Percentiles rank a stretch among this genome's conserved stretches.
Evolutionary conservation across 2,797 vertebrate genomes (phyloP).

Genomic region (Karalla daura): DNA sequence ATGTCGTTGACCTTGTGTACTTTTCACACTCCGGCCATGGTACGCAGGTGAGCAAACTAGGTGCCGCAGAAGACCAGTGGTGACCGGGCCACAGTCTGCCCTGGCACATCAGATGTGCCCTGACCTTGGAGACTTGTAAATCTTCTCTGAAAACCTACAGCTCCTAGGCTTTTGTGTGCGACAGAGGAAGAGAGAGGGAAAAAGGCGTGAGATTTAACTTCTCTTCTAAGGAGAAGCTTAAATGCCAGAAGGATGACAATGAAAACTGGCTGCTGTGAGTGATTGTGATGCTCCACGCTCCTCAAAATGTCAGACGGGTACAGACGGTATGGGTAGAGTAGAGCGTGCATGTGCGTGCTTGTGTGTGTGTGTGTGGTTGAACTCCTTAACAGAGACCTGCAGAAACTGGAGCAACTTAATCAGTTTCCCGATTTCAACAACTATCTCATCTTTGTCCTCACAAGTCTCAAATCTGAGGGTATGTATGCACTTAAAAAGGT

Average conservation of each 20-base stretch:
- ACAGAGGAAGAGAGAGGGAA: neutral
- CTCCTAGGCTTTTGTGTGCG: neutral
- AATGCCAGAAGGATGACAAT: neutral
- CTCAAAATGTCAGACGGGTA: neutral
- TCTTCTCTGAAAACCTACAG: too few species aligned
- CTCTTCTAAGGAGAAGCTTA: neutral
- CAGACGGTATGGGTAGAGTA: neutral
- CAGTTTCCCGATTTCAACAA: slow-evolving; percentile 98
- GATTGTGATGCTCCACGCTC: neutral
- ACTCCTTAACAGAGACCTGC: slow-evolving; percentile 78
- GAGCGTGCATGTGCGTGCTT: slow-evolving; percentile 21
- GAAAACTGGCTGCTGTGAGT: neutral
- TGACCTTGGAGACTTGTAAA: too few species aligned
- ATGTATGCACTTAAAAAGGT: slow-evolving; percentile 30
- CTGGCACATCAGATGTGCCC: too few species aligned
- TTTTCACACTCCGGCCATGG: too few species aligned
- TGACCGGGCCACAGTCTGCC: too few species aligned
- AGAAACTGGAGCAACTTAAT: slow-evolving; percentile 97
- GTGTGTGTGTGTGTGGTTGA: neutral
- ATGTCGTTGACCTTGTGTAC: too few species aligned
- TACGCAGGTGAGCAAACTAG: too few species aligned
- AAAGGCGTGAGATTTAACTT: slow-evolving; percentile 27
- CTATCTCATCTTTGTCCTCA: slow-evolving; percentile 95
- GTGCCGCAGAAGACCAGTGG: too few species aligned
- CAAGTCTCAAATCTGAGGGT: slow-evolving; percentile 95